Percentiles rank a stretch among this genome's conserved stretches.
Evolutionary conservation across 2,113 vertebrate genomes (phyloP).

Genomic region (Leucoraja erinaceus): DNA sequence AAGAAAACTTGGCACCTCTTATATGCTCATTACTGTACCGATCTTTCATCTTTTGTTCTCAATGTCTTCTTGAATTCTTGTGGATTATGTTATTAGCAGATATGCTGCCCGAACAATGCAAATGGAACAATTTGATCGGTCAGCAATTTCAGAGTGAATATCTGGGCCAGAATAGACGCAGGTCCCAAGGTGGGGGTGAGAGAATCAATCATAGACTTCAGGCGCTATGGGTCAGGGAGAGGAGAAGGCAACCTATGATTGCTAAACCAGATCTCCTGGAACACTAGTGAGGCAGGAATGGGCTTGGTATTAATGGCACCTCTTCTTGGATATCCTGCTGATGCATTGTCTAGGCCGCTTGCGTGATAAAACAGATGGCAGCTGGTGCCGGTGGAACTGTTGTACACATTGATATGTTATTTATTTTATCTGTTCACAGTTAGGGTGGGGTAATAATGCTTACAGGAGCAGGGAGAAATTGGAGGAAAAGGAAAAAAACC

Average conservation of each 20-base stretch:
- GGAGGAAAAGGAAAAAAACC: neutral
- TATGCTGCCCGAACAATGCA: neutral
- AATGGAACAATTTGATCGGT: neutral
- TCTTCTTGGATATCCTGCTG: constrained; percentile 3
- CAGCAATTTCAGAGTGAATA: neutral
- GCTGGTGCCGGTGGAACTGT: neutral
- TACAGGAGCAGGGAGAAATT: neutral
- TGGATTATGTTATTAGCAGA: neutral
- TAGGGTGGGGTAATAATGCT: neutral
- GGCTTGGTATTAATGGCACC: neutral
- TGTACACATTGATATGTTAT: too few species aligned
- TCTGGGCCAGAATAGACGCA: neutral
- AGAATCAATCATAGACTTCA: neutral
- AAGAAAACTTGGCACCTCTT: neutral
- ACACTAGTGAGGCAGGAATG: neutral
- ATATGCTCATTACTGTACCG: neutral
- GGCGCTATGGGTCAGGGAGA: neutral
- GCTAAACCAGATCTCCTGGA: neutral
- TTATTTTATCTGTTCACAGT: too few species aligned
- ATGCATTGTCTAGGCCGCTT: neutral
- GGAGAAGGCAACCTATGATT: neutral
- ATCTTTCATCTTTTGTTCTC: neutral
- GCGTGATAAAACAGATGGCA: neutral
- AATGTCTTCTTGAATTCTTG: neutral
- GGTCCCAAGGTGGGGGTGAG: neutral